Conservation (phyloP, 2,888 invertebrate genomes). For the Mycogona germanica region DNA sequence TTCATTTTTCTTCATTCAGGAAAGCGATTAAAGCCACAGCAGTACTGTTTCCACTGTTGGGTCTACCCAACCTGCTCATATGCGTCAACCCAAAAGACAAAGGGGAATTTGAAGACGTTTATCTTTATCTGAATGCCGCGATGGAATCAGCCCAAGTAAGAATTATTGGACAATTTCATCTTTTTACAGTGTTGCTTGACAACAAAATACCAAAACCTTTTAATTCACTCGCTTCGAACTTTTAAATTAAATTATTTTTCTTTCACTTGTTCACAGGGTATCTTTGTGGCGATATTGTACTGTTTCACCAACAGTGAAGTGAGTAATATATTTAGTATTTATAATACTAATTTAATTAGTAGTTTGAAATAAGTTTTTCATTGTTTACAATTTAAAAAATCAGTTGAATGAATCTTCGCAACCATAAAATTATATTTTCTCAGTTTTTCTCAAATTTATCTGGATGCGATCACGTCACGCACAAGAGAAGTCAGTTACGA, state of each 20-base stretch:
- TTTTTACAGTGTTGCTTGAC: too few species aligned
- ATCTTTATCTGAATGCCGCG: constrained; percentile 40
- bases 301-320: constrained; percentile 26
- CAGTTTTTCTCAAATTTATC: too few species aligned
- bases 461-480: too few species aligned
- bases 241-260: constrained; percentile 2
- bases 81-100: constrained; percentile 37
- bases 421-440: neutral
- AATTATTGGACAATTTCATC: too few species aligned
- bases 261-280: constrained; percentile 21
- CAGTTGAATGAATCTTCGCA: neutral
- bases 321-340: constrained; percentile 9
- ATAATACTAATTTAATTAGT: too few species aligned
- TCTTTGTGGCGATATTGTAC: constrained; percentile 25
- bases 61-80: constrained; percentile 42
- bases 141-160: constrained; percentile 42
- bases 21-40: constrained; percentile 41
- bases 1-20: constrained; percentile 21
- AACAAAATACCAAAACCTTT: neutral
- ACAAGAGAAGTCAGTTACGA: too few species aligned
- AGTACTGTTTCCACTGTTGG: constrained; percentile 42
- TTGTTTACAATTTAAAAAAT: too few species aligned
- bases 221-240: too few species aligned
- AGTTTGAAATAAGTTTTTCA: too few species aligned
- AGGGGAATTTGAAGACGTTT: constrained; percentile 33